Base-by-base conservation (phyloP, 2,113 vertebrate genomes). In the Stegastes partitus region DNA sequence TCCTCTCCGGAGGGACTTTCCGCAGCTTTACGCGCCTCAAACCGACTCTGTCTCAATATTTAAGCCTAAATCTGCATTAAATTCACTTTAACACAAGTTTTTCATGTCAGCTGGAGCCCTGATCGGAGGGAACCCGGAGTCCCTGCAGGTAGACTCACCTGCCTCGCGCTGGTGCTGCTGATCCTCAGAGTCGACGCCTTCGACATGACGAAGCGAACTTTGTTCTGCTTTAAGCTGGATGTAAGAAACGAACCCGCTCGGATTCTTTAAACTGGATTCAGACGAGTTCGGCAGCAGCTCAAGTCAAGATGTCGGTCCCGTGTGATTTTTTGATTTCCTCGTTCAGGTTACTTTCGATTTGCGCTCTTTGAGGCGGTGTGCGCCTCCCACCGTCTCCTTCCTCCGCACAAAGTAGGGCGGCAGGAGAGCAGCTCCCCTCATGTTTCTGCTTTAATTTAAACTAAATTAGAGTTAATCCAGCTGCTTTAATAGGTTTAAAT, bases 161-260 rank as follows among this genome's bases (percentile, higher is more conserved):
- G 90, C 0, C 11, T 68, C 1, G 77, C 68, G 11, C 47, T 85
- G 7, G 61, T 53, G 8, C 19, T 4, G 58, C 64, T 86, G n/a
- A 94, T 90, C 26, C 91, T 95, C 65, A 94, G 71, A 0, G 42
- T 59, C 1, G 81, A 55, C 0, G 82, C 66, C 75, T 85, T 92
- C 0, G 93, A 85, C 93, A 93, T 93, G 84, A 42, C 45, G 55
- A 23, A 23, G 56, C 19, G 5, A 19, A 64, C 12, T 45, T 45
- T 25, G n/a, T n/a, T 19, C 4, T 3, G 2, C 2, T 18, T 51
- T 4, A 3, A 3, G 9, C 1, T 19, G 11, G 7, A 14, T 2
- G 1, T 15, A 42, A 42, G 2, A 70, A 69, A 71, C 11, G 47
- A 6, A 12, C 16, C 21, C 11, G 2, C 11, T 4, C 10, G 4